Base-by-base conservation (phyloP, 1,140 invertebrate genomes). In the Atta texana region DNA sequence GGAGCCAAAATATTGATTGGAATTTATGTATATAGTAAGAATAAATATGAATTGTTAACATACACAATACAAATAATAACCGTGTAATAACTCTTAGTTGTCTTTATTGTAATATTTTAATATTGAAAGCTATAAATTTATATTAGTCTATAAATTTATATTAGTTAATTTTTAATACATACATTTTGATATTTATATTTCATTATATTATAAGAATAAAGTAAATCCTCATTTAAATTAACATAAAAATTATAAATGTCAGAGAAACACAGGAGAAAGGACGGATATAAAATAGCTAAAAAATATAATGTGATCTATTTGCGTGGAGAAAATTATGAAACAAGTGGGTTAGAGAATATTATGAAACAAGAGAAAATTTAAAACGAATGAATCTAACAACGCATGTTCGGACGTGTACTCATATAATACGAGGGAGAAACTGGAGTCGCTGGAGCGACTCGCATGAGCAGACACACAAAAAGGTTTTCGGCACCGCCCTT, bases 401-500 rank as follows among this genome's bases (percentile, higher is more conserved):
- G 39, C 55, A 55, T 14, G 24, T 59, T 49, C 24, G 78, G 34
- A 28, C 64, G 51, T 51, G 31, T 39, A 39, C 34, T 39, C 34
- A 5, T 39, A 72, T 61, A 82, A 82, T 34, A 44, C 80, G 66
- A 82, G 59, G 16, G 4, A 39, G 59, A 63, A 75, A 34, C 55
- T 18, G 7, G 39, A 34, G 31, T 34, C 14, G 53, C 18, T n/a
- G n/a, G 16, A 69, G 44, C n/a, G 44, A 68, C 7, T 16, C 55
- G 57, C 68, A 66, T 74, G 61, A 75, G 49, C 16, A 49, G 72
- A 55, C 57, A 63, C 6, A 14, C 39, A 64, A 74, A 87, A 88
- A 75, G 80, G 80, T 75, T 69, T 81, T 90, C 72, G 66, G 85
- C 72, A 68, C 61, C 87, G 84, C 76, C 77, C 71, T 87, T 87